A percentile compares a stretch with the other conserved stretches of the same genome.
Evolutionary conservation across 2,888 invertebrate species (phyloP).

Genomic region (Callosobruchus maculatus): DNA sequence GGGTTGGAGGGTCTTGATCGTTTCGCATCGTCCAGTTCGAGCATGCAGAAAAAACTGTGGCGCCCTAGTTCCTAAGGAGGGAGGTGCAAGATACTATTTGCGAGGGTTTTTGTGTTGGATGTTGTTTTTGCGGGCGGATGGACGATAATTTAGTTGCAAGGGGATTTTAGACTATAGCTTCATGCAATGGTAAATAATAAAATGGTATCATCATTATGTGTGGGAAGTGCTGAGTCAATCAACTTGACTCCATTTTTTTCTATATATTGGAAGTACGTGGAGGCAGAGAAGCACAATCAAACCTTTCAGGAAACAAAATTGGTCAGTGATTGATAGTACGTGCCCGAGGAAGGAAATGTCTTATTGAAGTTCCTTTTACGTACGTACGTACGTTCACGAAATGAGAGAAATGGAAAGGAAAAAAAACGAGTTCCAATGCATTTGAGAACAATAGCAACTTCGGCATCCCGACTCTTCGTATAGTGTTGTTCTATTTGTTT

Average conservation of each 20-base stretch:
- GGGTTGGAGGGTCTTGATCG: no score
- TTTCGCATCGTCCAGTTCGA: no score
- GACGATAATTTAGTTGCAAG: no score
- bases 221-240: no score
- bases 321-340: not conserved
- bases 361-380: not conserved
- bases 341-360: not conserved
- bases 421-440: not conserved
- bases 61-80: no score
- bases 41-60: no score
- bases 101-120: no score
- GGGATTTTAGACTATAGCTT: no score
- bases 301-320: not conserved
- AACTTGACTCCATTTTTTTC: not conserved
- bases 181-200: no score
- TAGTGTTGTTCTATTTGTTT: not conserved
- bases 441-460: not conserved
- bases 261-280: not conserved
- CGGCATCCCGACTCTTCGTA: not conserved
- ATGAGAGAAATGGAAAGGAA: not conserved
- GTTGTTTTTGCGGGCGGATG: no score
- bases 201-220: no score
- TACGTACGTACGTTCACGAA: not conserved
- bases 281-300: not conserved
- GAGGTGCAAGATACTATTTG: no score